A percentile compares a stretch with the other conserved stretches of the same genome.
These are phyloP conservation scores for Calypte anna DNA, from an alignment of 2,113 vertebrate genomes.

Conservation along the genomic window DNA sequence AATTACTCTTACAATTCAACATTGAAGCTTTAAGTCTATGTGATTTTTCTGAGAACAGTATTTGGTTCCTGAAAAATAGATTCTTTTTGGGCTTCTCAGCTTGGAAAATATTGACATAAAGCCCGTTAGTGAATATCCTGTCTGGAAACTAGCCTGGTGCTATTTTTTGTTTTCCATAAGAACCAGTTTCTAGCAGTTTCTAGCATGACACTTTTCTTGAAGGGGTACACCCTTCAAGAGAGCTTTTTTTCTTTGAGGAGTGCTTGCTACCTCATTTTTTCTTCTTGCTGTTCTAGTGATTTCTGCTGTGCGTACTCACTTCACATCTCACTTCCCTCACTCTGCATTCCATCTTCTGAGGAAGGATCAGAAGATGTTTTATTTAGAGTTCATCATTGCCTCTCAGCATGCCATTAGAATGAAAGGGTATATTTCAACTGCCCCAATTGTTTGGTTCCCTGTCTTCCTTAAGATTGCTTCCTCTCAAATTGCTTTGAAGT, in stretches of 20 bases:
- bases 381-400: not conserved
- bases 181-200: not conserved
- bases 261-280: not conserved
- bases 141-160: not conserved
- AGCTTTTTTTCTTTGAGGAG: not conserved
- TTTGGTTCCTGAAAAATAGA: not conserved
- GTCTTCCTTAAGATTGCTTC: not conserved
- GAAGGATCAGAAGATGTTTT: not conserved
- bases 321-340: not conserved
- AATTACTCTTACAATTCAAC: not conserved
- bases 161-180: not conserved
- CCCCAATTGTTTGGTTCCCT: not conserved
- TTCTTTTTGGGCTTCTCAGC: not conserved
- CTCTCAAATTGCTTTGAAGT: not conserved
- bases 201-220: not conserved
- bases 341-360: not conserved
- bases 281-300: not conserved
- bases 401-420: not conserved
- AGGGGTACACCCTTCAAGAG: not conserved
- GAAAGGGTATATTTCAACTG: not conserved
- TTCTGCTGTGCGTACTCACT: not conserved
- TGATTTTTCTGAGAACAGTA: not conserved
- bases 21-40: not conserved
- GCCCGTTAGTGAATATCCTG: not conserved
- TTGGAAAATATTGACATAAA: not conserved